Evolutionary conservation across 2,888 invertebrate species (phyloP), one percentile per base, ranked within the genome.

Genomic region (Chrysina gloriosa): DNA sequence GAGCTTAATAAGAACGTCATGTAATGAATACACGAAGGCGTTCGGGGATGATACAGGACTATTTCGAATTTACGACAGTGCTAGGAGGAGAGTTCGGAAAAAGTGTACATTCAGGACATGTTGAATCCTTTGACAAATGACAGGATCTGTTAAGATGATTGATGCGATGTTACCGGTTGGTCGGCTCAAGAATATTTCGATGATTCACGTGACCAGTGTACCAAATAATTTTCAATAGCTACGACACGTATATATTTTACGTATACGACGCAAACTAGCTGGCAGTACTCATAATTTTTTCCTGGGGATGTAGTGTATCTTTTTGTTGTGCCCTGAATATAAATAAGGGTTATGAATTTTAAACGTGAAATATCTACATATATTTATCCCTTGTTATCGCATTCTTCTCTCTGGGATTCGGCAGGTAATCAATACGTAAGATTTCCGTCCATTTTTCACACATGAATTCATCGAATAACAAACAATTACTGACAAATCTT

Each of bases 101-200:
- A 50, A 11, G 25, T 11, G 23, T 25, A 31, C 71, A 71, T 72
- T 72, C 73, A 71, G 72, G 75, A 77, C 73, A 74, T 72, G 72
- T 69, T 71, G 74, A 71, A 74, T 74, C 72, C 74, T 70, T 71
- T 78, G 76, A 76, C 77, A 77, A 76, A 76, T 74, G 73, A 76
- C 74, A 74, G 72, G 72, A 73, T 76, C 76, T 75, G 69, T 69
- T 67, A 67, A 64, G 71, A 75, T 77, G 76, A 77, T 77, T 75
- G 76, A 77, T 77, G 73, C 71, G 69, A 67, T 70, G 23, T 23
- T 73, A 73, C 71, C 71, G 71, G 70, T 71, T 72, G 73, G 71
- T 70, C 73, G 75, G 73, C 73, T 74, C 72, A 71, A 72, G 75
- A 73, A 76, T 75, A 76, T 75, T 74, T 76, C 73, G 73, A 75